phyloP scores from a whole-genome alignment of 2,797 vertebrate species.

The Semaprochilodus insignis region DNA sequence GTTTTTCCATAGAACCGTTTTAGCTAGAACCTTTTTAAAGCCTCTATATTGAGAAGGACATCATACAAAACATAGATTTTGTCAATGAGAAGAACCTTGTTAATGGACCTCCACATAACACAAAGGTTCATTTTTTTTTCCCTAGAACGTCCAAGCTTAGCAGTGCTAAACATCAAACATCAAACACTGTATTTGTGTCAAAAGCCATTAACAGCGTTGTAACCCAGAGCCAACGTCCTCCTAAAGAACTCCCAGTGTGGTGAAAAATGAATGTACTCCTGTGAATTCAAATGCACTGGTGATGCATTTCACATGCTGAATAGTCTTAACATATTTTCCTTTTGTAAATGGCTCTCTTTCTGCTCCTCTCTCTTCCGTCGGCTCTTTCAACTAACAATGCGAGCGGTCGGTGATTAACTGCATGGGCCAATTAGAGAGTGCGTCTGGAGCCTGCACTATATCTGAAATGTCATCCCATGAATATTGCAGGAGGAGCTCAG shows the following conservation, averaged over 20 bases:
- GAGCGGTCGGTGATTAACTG: constrained; percentile 58
- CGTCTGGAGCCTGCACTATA: constrained; percentile 58
- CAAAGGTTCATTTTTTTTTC: not conserved
- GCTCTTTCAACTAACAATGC: constrained; percentile 35
- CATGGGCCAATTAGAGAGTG: constrained; percentile 61
- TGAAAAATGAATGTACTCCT: not conserved
- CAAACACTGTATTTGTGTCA: not conserved
- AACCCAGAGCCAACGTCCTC: too few relatives aligned
- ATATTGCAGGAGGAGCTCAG: constrained; percentile 63
- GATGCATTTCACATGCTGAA: too few relatives aligned
- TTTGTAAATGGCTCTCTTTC: constrained; percentile 31
- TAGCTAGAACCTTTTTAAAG: too few relatives aligned
- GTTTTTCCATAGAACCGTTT: too few relatives aligned
- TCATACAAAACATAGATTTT: too few relatives aligned
- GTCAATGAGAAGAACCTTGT: too few relatives aligned
- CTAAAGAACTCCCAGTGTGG: not conserved
- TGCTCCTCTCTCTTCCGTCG: not conserved
- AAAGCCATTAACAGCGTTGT: not conserved
- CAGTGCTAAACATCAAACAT: not conserved
- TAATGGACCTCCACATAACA: not conserved
- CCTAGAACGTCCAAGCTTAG: too few relatives aligned
- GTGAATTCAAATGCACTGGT: not conserved
- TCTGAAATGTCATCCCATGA: constrained; percentile 67
- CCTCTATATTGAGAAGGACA: too few relatives aligned
- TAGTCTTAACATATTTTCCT: not conserved